Conservation (phyloP, 2,113 vertebrate genomes). For the Oenanthe melanoleuca region DNA sequence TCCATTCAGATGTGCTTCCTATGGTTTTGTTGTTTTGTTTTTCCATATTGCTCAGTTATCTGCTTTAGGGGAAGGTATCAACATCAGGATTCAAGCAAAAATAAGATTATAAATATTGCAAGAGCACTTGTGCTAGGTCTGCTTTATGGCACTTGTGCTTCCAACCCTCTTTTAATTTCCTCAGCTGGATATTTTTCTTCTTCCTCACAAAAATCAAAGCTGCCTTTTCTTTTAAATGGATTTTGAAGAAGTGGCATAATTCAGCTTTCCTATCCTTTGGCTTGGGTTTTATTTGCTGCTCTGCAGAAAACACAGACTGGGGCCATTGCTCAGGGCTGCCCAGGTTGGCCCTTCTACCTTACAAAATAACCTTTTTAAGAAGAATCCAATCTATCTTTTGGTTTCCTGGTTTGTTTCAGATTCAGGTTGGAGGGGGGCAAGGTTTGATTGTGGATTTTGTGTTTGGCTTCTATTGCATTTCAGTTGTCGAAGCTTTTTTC, state of each 20-base stretch:
- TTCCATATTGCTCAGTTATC: not conserved
- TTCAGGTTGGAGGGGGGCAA: not conserved
- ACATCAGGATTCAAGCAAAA: not conserved
- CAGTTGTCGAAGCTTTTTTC: not conserved
- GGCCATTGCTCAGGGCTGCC: not conserved
- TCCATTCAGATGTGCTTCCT: constrained; percentile 42
- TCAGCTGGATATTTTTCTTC: constrained; percentile 16
- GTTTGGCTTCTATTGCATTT: not conserved
- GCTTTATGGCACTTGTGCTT: constrained; percentile 8
- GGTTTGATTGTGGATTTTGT: not conserved
- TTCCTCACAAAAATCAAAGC: constrained; percentile 15
- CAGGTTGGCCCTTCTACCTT: not conserved
- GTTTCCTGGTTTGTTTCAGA: not conserved
- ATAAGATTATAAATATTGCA: not conserved
- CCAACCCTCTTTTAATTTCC: constrained; percentile 20
- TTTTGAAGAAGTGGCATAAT: constrained; percentile 3
- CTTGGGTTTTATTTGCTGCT: not conserved
- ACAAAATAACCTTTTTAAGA: constrained; percentile 5
- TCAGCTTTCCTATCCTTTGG: not conserved
- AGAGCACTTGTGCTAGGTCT: not conserved
- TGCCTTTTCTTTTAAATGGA: not conserved
- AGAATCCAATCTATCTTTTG: not conserved
- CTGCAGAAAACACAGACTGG: not conserved
- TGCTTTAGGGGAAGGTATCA: constrained; percentile 23
- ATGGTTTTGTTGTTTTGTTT: constrained; percentile 9